phyloP scores from a whole-genome alignment of 2,888 invertebrate species.

The Iselma pallidipennis region DNA sequence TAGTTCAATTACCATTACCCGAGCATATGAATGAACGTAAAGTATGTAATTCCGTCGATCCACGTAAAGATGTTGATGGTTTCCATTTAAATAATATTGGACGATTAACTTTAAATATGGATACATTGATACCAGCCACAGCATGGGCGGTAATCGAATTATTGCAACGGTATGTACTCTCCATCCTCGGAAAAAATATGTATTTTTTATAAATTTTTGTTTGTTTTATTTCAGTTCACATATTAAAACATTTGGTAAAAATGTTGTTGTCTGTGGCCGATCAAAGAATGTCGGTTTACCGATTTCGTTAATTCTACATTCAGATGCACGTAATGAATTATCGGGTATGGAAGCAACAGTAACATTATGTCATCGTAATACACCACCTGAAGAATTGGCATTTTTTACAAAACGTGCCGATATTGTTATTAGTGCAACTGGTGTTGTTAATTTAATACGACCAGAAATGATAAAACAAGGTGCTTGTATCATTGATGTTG shows the following conservation, averaged over 20 bases:
- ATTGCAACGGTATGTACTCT: slow-evolving; percentile 61
- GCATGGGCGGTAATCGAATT: slow-evolving; percentile 76
- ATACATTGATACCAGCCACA: slow-evolving; percentile 78
- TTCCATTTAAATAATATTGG: slow-evolving; percentile 86
- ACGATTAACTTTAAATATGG: slow-evolving; percentile 72
- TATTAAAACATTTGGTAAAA: slow-evolving; percentile 83
- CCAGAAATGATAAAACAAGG: slow-evolving; percentile 89
- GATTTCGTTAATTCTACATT: slow-evolving; percentile 81
- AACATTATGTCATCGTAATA: slow-evolving; percentile 86
- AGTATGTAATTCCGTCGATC: slow-evolving; percentile 78
- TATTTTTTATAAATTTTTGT: not conserved
- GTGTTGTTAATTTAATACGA: slow-evolving; percentile 74
- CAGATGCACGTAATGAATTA: slow-evolving; percentile 72
- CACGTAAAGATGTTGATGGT: slow-evolving; percentile 89
- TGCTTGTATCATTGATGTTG: slow-evolving; percentile 87
- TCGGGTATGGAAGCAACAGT: slow-evolving; percentile 85
- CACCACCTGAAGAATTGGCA: slow-evolving; percentile 75
- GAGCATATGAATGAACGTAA: slow-evolving; percentile 72
- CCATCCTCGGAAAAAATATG: not conserved
- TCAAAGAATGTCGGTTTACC: slow-evolving; percentile 94
- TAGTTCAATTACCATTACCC: slow-evolving; percentile 85
- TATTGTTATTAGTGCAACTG: slow-evolving; percentile 76
- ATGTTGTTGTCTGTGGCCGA: slow-evolving; percentile 85
- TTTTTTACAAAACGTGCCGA: slow-evolving; percentile 74
- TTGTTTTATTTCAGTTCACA: slow-evolving; percentile 52